A percentile compares a stretch with the other conserved stretches of the same genome.
These are phyloP conservation scores for Nyctereutes procyonoides DNA, from an alignment of 2,113 vertebrate species.

Conservation along the genomic window DNA sequence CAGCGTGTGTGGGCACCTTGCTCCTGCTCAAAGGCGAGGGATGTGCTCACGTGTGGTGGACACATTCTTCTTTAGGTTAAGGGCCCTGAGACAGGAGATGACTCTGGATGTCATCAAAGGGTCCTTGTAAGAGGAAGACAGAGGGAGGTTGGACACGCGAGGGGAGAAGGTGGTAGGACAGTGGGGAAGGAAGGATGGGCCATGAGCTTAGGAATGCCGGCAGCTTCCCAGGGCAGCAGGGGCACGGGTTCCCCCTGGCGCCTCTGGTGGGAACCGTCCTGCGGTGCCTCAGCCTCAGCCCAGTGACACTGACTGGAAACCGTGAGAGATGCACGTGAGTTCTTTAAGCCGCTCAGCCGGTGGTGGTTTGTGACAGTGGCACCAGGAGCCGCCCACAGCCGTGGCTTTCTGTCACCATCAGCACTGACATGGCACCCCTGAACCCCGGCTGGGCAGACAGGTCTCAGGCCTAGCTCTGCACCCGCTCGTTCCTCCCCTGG, in stretches of 20 bases:
- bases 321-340: accelerated
- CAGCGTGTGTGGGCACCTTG: accelerated
- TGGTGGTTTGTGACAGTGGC: accelerated
- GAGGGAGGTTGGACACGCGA: neutral
- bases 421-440: accelerated
- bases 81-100: neutral
- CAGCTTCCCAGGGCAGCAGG: neutral
- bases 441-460: accelerated
- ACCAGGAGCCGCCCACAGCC: neutral
- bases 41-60: accelerated
- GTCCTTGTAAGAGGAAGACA: neutral
- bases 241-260: neutral
- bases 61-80: neutral
- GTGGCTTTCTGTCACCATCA: neutral
- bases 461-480: neutral
- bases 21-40: accelerated
- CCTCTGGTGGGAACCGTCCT: neutral
- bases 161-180: too few relatives aligned
- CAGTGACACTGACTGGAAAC: accelerated
- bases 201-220: neutral
- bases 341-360: neutral
- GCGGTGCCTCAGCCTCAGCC: neutral
- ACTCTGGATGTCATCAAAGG: neutral
- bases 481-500: neutral
- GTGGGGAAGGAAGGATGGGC: neutral